A percentile compares a stretch with the other conserved stretches of the same genome.
phyloP scores from a whole-genome alignment of 2,113 vertebrate species.

The Miniopterus natalensis region DNA sequence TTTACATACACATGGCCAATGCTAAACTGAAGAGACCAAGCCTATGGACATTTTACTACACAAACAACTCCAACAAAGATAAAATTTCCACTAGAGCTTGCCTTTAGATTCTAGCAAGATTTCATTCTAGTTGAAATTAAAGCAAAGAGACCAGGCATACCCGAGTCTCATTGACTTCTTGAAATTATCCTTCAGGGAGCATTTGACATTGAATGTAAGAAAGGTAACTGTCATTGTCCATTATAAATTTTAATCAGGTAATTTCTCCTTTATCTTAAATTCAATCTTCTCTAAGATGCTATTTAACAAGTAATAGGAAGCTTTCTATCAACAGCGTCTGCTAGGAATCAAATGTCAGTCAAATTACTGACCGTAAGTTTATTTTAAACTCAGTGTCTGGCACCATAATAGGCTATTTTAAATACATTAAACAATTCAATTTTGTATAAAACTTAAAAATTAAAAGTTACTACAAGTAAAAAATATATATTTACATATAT shows the following conservation, averaged over 20 bases:
- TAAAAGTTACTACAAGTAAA: background rate
- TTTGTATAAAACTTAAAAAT: slow-evolving; percentile 3
- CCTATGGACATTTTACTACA: background rate
- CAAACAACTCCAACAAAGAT: background rate
- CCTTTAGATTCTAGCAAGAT: background rate
- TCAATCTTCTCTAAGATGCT: background rate
- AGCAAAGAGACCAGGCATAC: background rate
- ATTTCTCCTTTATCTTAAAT: slow-evolving; percentile 3
- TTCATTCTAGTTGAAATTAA: background rate
- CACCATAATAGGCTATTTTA: background rate
- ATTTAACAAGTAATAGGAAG: slow-evolving; percentile 16
- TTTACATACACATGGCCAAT: background rate
- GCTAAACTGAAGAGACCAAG: background rate
- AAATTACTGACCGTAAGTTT: slow-evolving; percentile 3
- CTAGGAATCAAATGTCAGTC: background rate
- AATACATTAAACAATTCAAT: background rate
- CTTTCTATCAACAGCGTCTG: background rate
- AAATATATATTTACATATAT: too few relatives aligned
- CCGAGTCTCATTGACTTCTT: background rate
- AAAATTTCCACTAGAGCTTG: background rate
- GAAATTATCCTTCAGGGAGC: background rate
- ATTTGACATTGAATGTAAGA: background rate
- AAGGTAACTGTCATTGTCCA: background rate
- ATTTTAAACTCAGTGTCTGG: background rate
- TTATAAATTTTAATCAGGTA: slow-evolving; percentile 48